phyloP scores from a whole-genome alignment of 2,797 vertebrate species.

The Acipenser oxyrinchus region DNA sequence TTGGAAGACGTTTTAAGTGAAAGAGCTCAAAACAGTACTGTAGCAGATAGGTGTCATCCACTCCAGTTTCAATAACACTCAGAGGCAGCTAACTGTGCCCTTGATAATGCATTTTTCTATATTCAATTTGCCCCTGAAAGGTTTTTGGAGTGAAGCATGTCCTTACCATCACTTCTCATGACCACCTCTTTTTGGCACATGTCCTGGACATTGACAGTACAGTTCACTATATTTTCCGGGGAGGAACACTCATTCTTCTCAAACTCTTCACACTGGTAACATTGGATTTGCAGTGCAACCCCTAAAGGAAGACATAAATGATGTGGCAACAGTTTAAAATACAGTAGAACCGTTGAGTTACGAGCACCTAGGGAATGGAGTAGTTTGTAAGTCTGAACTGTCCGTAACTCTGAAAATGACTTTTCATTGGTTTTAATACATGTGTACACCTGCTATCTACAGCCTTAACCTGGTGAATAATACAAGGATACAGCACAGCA shows the following conservation, averaged over 20 bases:
- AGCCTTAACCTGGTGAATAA: too few species aligned
- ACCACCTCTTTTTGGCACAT: constrained; percentile 97
- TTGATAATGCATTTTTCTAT: not conserved
- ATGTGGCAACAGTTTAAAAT: too few species aligned
- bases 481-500: too few species aligned
- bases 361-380: too few species aligned
- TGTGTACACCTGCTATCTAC: too few species aligned
- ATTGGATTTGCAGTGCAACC: constrained; percentile 85
- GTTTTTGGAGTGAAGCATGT: not conserved
- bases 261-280: constrained; percentile 96
- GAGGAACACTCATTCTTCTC: constrained; percentile 88
- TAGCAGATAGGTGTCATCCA: not conserved
- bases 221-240: constrained; percentile 90
- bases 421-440: too few species aligned
- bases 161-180: constrained; percentile 84
- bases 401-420: too few species aligned
- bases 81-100: constrained; percentile 5
- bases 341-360: too few species aligned
- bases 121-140: too few species aligned
- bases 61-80: constrained; percentile 8
- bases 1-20: not conserved
- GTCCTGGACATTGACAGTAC: constrained; percentile 95
- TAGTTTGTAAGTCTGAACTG: too few species aligned
- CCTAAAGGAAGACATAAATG: constrained; percentile 46
- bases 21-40: not conserved